Conservation (phyloP, 2,888 invertebrate genomes). For the Lamellibrachia columna region DNA sequence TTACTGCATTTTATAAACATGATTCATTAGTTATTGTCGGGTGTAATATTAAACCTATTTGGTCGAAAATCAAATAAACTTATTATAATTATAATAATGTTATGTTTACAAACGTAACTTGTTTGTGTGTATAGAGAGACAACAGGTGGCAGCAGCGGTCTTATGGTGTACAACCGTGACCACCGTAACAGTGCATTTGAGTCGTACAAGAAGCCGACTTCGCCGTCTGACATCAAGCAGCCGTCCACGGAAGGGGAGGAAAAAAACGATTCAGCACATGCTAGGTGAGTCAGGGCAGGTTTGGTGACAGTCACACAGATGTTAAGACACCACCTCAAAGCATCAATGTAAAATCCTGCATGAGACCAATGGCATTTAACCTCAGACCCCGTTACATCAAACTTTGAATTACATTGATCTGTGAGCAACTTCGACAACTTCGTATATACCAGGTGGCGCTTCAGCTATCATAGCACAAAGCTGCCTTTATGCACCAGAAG, state of each 20-base stretch:
- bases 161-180: slow-evolving; percentile 23
- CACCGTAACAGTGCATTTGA: slow-evolving; percentile 90
- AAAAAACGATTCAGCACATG: background rate
- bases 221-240: slow-evolving; percentile 22
- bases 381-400: too few relatives aligned
- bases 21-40: background rate
- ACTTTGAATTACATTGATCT: too few relatives aligned
- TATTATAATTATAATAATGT: too few relatives aligned
- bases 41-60: too few relatives aligned
- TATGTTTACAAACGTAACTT: background rate
- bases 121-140: slow-evolving; percentile 25
- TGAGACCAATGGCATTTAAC: too few relatives aligned
- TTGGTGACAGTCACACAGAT: background rate
- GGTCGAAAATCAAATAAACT: too few relatives aligned
- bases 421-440: too few relatives aligned
- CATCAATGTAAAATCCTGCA: too few relatives aligned
- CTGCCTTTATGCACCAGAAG: too few relatives aligned
- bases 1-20: background rate
- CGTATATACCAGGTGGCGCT: too few relatives aligned
- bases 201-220: slow-evolving; percentile 84
- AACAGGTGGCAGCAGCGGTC: slow-evolving; percentile 37
- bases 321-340: too few relatives aligned
- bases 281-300: background rate
- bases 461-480: too few relatives aligned
- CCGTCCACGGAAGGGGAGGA: background rate